Evolutionary conservation across 2,888 invertebrate genomes (phyloP).

Genomic region (Lottia scabra): DNA sequence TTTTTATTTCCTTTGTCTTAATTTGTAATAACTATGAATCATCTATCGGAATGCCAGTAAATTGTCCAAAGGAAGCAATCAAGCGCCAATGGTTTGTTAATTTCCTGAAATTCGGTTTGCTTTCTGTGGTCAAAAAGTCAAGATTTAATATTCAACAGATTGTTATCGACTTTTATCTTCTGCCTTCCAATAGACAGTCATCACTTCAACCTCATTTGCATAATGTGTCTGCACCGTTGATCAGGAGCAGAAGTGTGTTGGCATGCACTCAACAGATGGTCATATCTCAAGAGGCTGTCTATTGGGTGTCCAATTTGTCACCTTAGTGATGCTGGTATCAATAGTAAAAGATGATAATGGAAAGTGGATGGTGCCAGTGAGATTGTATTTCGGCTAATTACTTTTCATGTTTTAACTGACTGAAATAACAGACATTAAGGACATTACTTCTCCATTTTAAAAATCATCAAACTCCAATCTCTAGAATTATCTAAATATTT

Average conservation of each 20-base stretch:
- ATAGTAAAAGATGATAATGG: background rate
- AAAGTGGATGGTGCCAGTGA: background rate
- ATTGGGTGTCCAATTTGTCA: background rate
- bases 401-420: background rate
- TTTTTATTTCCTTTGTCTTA: slow-evolving; percentile 1
- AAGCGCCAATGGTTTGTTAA: background rate
- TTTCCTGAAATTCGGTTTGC: background rate
- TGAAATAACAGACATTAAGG: too few species aligned
- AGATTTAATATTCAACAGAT: slow-evolving; percentile 4
- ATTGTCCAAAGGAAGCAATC: background rate
- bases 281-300: background rate
- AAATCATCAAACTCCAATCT: too few species aligned
- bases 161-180: background rate
- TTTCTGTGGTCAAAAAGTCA: background rate
- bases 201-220: background rate
- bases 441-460: too few species aligned
- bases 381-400: background rate
- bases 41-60: background rate
- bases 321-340: background rate
- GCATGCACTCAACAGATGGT: slow-evolving; percentile 14
- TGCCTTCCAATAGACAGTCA: background rate
- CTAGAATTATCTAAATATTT: too few species aligned
- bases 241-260: background rate
- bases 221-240: background rate
- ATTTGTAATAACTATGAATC: background rate